Evolutionary conservation across 1,140 invertebrate species (phyloP).

Genomic region (Leptinotarsa defecta): DNA sequence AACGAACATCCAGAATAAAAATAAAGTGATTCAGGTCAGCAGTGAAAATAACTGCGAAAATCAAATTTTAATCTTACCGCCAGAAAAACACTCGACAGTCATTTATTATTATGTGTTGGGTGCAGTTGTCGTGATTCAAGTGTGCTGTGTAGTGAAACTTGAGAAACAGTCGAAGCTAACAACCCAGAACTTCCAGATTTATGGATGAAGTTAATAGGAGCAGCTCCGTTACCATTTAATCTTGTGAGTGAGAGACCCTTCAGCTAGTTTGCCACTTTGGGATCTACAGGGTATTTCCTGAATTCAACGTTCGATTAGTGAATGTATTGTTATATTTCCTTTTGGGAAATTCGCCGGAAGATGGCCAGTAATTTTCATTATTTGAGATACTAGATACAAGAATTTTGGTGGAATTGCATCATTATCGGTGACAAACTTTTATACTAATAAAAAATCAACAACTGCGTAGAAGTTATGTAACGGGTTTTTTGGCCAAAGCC

Average conservation of each 20-base stretch:
- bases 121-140: slow-evolving; percentile 25
- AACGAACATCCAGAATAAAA: slow-evolving; percentile 23
- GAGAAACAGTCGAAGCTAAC: slow-evolving; percentile 19
- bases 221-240: slow-evolving; percentile 3
- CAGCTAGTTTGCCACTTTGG: background rate
- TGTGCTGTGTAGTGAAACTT: slow-evolving; percentile 19
- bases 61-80: slow-evolving; percentile 25
- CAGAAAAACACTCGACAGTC: slow-evolving; percentile 26
- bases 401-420: no score
- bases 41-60: slow-evolving; percentile 21
- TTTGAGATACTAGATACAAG: no score
- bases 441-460: no score
- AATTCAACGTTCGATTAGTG: no score
- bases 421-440: no score
- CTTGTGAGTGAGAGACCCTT: slow-evolving; percentile 13
- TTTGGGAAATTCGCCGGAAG: no score
- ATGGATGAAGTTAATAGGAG: slow-evolving; percentile 18
- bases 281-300: no score
- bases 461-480: no score
- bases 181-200: slow-evolving; percentile 28
- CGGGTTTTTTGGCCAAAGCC: no score
- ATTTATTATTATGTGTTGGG: slow-evolving; percentile 26
- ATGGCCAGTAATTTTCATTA: no score
- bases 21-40: slow-evolving; percentile 27
- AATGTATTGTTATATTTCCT: no score